These are phyloP conservation scores for Hoplodrina blanda DNA, from an alignment of 2,888 invertebrate genomes.

Conservation along the genomic window DNA sequence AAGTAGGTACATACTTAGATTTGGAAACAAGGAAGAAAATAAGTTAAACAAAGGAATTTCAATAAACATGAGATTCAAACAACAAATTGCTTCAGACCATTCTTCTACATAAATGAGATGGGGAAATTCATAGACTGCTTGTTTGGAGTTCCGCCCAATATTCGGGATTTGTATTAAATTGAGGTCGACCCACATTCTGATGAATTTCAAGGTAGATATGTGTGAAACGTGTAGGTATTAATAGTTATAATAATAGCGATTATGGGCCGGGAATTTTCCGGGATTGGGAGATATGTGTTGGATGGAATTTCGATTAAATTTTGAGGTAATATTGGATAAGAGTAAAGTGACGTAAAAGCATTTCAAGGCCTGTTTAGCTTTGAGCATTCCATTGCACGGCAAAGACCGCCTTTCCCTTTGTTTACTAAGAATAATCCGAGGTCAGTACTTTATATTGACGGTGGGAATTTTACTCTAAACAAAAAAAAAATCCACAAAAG, in stretches of 20 bases:
- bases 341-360: too few relatives aligned
- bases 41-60: background rate
- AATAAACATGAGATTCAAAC: conserved; percentile 26
- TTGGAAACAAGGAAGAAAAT: background rate
- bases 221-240: background rate
- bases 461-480: too few relatives aligned
- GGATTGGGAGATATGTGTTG: background rate
- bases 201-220: conserved; percentile 17
- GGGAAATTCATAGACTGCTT: conserved; percentile 49
- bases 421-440: too few relatives aligned
- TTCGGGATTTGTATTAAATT: conserved; percentile 64
- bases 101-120: conserved; percentile 46
- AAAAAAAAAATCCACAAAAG: too few relatives aligned
- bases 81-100: conserved; percentile 22
- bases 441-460: too few relatives aligned
- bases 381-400: too few relatives aligned
- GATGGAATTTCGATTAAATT: background rate
- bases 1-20: too few relatives aligned
- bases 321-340: background rate
- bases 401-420: too few relatives aligned
- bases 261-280: background rate
- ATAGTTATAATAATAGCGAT: background rate
- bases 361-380: too few relatives aligned
- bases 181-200: conserved; percentile 28
- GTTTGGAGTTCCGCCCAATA: conserved; percentile 62